phyloP scores from a whole-genome alignment of 2,888 invertebrate genomes.

The Abscondita cerata region DNA sequence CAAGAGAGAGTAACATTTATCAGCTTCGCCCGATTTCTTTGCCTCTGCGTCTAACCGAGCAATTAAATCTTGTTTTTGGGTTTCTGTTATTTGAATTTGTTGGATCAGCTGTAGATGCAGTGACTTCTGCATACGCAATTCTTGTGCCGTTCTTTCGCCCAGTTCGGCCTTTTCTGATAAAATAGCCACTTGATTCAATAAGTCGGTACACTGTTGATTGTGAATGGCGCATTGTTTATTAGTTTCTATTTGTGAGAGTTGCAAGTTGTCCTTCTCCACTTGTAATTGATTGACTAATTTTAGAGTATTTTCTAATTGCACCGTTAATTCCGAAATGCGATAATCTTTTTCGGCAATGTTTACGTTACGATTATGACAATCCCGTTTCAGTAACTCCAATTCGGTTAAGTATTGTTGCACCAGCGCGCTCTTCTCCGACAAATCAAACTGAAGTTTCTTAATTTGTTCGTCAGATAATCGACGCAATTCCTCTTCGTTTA shows the following conservation, averaged over 20 bases:
- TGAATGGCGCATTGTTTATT: conserved; percentile 20
- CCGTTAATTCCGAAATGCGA: conserved; percentile 41
- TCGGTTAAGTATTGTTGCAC: conserved; percentile 41
- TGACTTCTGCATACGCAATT: conserved; percentile 39
- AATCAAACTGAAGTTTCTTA: conserved; percentile 55
- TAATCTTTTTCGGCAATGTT: conserved; percentile 47
- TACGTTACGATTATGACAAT: conserved; percentile 41
- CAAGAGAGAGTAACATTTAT: conserved; percentile 35
- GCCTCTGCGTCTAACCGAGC: conserved; percentile 46
- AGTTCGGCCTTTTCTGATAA: conserved; percentile 37
- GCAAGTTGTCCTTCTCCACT: conserved; percentile 53
- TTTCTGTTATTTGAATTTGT: conserved; percentile 42
- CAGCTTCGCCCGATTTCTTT: conserved; percentile 33
- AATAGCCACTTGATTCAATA: conserved; percentile 34
- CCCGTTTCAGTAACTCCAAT: conserved; percentile 48
- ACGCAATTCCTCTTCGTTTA: conserved; percentile 26
- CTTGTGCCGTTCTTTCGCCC: conserved; percentile 33
- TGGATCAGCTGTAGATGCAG: conserved; percentile 38
- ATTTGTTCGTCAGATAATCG: conserved; percentile 27
- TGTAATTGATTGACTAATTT: conserved; percentile 49
- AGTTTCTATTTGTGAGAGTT: conserved; percentile 26
- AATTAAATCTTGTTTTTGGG: conserved; percentile 55
- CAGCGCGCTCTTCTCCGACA: conserved; percentile 40
- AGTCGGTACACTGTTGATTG: conserved; percentile 32
- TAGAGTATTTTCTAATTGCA: conserved; percentile 44